Conservation (phyloP, 2,888 invertebrate species). For the Tachystola acroxantha region DNA sequence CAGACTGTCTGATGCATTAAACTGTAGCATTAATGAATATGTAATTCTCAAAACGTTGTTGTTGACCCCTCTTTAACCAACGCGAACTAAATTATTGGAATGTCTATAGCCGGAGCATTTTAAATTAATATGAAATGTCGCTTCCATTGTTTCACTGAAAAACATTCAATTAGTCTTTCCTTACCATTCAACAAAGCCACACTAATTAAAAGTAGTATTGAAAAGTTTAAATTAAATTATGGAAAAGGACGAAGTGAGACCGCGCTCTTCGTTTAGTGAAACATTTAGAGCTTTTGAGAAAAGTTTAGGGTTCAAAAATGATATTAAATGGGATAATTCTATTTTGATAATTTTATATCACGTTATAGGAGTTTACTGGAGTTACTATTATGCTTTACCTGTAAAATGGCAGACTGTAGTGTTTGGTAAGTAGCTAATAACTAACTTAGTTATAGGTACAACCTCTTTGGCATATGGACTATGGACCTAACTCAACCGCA, state of each 20-base stretch:
- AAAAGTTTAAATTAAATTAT: constrained; percentile 16
- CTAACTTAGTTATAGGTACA: no score
- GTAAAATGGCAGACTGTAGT: constrained; percentile 63
- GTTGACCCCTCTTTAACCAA: no score
- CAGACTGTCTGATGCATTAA: no score
- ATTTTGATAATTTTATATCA: constrained; percentile 55
- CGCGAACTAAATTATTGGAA: no score
- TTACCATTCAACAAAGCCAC: no score
- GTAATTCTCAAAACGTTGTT: no score
- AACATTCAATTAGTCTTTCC: constrained; percentile 17
- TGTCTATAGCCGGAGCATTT: no score
- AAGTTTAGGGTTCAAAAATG: constrained; percentile 58
- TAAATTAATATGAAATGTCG: no score
- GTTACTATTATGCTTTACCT: constrained; percentile 55
- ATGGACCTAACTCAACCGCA: no score
- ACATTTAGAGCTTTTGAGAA: constrained; percentile 51
- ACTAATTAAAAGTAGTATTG: neutral
- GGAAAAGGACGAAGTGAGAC: constrained; percentile 28
- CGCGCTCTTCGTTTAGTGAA: constrained; percentile 36
- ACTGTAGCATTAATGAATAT: no score
- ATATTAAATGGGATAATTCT: constrained; percentile 61
- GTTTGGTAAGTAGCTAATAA: constrained; percentile 53
- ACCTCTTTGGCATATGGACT: no score
- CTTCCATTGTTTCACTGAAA: constrained; percentile 12
- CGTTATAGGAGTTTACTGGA: constrained; percentile 57